Percentiles rank a stretch among this genome's conserved stretches.
These are phyloP conservation scores for Drosophila nigritarsus DNA, from an alignment of 2,888 invertebrate genomes.

Conservation along the genomic window DNA sequence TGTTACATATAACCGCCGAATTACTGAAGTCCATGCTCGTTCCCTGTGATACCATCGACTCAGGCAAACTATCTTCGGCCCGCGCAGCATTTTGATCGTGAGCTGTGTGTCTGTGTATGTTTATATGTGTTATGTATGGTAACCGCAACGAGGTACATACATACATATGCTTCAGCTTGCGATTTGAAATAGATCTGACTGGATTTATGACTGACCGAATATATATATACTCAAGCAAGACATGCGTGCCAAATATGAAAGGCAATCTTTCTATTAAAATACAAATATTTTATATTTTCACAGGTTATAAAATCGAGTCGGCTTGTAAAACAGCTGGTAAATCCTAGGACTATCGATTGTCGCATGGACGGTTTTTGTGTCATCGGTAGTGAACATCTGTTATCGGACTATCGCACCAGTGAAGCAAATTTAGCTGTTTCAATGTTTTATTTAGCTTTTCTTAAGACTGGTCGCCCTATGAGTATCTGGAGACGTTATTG, in stretches of 20 bases:
- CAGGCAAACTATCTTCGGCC: constrained; percentile 32
- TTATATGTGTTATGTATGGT: constrained; percentile 8
- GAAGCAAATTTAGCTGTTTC: neutral
- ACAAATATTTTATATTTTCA: constrained; percentile 41
- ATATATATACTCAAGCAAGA: neutral
- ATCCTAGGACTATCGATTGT: constrained; percentile 26
- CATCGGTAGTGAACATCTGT: neutral
- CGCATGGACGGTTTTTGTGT: neutral
- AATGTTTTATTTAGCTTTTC: neutral
- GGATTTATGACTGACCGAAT: constrained; percentile 20
- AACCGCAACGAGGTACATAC: constrained; percentile 26
- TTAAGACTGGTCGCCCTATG: neutral
- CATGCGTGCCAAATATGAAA: constrained; percentile 6
- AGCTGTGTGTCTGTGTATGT: constrained; percentile 5
- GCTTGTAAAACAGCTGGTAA: constrained; percentile 34
- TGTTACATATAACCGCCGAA: constrained; percentile 30
- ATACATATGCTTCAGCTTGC: constrained; percentile 20
- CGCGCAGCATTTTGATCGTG: constrained; percentile 43
- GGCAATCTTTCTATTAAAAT: constrained; percentile 26
- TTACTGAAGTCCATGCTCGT: constrained; percentile 37
- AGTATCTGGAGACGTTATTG: neutral
- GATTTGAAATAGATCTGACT: constrained; percentile 12
- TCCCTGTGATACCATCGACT: constrained; percentile 42
- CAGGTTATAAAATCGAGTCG: constrained; percentile 61
- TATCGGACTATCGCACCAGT: constrained; percentile 5